Evolutionary conservation across 2,113 vertebrate species (phyloP), one percentile per base, ranked within the genome.

Genomic region (Brienomyrus longianalis): DNA sequence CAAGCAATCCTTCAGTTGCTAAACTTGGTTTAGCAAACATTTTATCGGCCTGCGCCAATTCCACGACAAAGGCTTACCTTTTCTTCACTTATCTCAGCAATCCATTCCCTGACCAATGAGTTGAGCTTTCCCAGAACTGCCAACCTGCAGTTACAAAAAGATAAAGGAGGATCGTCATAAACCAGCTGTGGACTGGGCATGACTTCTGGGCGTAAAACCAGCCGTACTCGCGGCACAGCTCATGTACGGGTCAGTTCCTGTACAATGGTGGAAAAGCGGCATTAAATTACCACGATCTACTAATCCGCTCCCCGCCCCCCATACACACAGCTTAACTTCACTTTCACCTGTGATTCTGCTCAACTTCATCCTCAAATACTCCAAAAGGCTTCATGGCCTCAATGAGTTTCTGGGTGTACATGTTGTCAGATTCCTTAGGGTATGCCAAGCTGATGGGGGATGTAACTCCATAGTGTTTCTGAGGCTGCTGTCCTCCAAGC

Each of bases 321-420:
- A 19, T 23, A 4, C 59, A n/a, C 59, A 0, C n/a, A 27, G n/a
- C 62, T 31, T 0, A 66, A 62, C 10, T 27, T 43, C 8, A 9
- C 3, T 27, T 93, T 93, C 93, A 99, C 98, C 98, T 98, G 91
- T 98, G 97, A 93, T 97, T 97, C 86, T 98, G 92, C 89, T 99
- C 97, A 90, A 97, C 96, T 90, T 98, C 97, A 90, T 98, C 97
- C 94, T 99, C 98, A 96, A 99, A 99, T 35, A 99, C 98, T 39
- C 97, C 98, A 94, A 98, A 98, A 47, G 97, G 97, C 92, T 97
- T 97, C 98, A 99, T 97, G 8, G 97, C 96, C 93, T 99, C 98
- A 80, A 97, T 95, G 87, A 99, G 95, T 88, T 97, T 98, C 92
- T 97, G 96, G 52, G 98, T 98, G 90, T 98, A 97, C 92, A 97